Evolutionary conservation across 2,113 vertebrate species (phyloP), one percentile per base, ranked within the genome.

Genomic region (Pogonocichla stellata): DNA sequence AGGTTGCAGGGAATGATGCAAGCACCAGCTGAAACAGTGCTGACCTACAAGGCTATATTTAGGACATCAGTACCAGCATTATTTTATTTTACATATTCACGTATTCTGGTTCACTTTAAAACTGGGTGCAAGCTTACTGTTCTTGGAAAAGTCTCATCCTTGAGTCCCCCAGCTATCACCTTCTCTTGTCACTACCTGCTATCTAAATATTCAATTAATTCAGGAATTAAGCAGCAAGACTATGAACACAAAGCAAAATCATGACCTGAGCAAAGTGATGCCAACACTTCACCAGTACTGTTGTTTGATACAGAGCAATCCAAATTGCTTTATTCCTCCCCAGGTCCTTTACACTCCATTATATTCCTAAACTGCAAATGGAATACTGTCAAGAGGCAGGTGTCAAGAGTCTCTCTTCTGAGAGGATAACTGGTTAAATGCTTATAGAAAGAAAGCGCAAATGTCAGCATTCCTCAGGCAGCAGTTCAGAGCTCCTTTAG

Each of bases 11-110:
- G 62, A 91, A 90, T 7, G 43, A 95, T 61, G 70, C 87, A 87
- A 91, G 84, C 70, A 95, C 28, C 53, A 85, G 57, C 38, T 72
- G 57, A 69, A 91, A 38, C 58, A 80, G 23, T 80, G 40, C n/a
- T 91, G 95, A 93, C 78, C 85, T 91, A 34, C 56, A 77, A 34
- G 50, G 33, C 79, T 91, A 61, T 77, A 77, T 93, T 87, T 88
- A 80, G 71, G 50, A 62, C 38, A 33, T 31, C 56, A 70, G 51
- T 51, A 92, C 26, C 36, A 82, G 62, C 36, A 80, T 34, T 87
- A 65, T 69, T 91, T 70, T 89, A 67, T 72, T 79, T 77, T 43
- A 93, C 42, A 54, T 23, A 69, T 48, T 61, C 12, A 25, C 15
- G 19, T 29, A 23, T 77, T 69, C 42, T 54, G 12, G 14, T 85